A percentile compares a stretch with the other conserved stretches of the same genome.
Evolutionary conservation across 1,140 invertebrate species (phyloP).

Genomic region (Leptonema lineaticorne): DNA sequence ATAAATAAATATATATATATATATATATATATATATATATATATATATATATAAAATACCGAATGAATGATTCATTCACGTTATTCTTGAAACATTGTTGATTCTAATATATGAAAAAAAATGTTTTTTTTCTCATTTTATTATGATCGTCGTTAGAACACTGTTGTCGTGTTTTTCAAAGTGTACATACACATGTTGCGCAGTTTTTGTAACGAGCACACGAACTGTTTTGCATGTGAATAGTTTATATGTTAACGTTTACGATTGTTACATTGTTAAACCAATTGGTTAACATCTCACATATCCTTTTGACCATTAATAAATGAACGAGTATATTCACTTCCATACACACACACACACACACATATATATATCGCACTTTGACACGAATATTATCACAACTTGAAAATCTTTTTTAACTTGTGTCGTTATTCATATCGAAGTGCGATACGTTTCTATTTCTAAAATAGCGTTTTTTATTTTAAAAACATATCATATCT

Average conservation of each 20-base stretch:
- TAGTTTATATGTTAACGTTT: constrained; percentile 7
- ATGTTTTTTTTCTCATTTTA: background rate
- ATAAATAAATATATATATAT: constrained; percentile 5
- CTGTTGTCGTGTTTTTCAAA: too few relatives aligned
- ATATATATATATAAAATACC: background rate
- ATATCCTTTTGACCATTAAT: constrained; percentile 14
- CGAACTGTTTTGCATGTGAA: constrained; percentile 18
- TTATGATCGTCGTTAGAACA: background rate
- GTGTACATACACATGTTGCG: background rate
- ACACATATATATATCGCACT: background rate
- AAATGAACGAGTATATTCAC: too few relatives aligned
- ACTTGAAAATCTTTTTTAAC: too few relatives aligned
- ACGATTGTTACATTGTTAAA: constrained; percentile 21
- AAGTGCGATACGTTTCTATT: too few relatives aligned
- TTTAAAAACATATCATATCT: too few relatives aligned
- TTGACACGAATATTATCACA: too few relatives aligned
- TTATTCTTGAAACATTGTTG: too few relatives aligned
- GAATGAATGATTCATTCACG: background rate
- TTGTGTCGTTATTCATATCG: too few relatives aligned
- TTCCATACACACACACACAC: background rate
- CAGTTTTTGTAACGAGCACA: background rate
- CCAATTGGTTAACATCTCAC: constrained; percentile 28
- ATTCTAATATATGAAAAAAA: too few relatives aligned
- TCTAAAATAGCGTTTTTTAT: too few relatives aligned
- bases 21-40: background rate